These are phyloP conservation scores for Glyphotaelius pellucidus DNA, from an alignment of 2,888 invertebrate species.

Conservation along the genomic window DNA sequence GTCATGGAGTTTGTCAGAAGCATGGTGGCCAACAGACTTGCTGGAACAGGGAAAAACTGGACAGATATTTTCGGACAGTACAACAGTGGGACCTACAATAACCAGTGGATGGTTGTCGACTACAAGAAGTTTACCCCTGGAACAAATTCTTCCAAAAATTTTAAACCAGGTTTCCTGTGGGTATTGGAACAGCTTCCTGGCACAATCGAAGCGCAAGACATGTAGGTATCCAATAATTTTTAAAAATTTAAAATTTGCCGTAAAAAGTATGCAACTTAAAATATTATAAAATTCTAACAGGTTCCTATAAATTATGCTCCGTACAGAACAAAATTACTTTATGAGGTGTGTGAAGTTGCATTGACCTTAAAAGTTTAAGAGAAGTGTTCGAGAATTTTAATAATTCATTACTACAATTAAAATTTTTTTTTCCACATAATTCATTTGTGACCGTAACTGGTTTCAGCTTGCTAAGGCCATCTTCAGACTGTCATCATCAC, in stretches of 20 bases:
- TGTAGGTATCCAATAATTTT: constrained; percentile 68
- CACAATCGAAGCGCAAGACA: constrained; percentile 71
- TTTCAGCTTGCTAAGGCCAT: too few species aligned
- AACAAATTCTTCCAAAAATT: constrained; percentile 55
- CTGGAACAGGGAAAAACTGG: constrained; percentile 80
- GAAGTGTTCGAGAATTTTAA: too few species aligned
- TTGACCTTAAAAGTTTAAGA: too few species aligned
- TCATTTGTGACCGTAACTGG: too few species aligned
- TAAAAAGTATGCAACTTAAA: background rate
- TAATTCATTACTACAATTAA: too few species aligned
- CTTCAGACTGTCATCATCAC: too few species aligned
- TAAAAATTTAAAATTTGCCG: background rate
- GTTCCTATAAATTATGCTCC: too few species aligned
- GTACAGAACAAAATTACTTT: too few species aligned
- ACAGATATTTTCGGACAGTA: constrained; percentile 76
- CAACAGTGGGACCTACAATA: constrained; percentile 88
- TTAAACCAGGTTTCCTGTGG: constrained; percentile 76
- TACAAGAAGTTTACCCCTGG: constrained; percentile 80
- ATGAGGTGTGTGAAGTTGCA: too few species aligned
- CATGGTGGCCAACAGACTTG: constrained; percentile 83
- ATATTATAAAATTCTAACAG: too few species aligned
- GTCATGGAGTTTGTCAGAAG: constrained; percentile 79
- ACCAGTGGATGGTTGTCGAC: constrained; percentile 85
- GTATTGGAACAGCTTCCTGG: constrained; percentile 81
- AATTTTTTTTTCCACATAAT: too few species aligned